These are phyloP conservation scores for Eugnorisma glareosa DNA, from an alignment of 2,888 invertebrate genomes.

Conservation along the genomic window DNA sequence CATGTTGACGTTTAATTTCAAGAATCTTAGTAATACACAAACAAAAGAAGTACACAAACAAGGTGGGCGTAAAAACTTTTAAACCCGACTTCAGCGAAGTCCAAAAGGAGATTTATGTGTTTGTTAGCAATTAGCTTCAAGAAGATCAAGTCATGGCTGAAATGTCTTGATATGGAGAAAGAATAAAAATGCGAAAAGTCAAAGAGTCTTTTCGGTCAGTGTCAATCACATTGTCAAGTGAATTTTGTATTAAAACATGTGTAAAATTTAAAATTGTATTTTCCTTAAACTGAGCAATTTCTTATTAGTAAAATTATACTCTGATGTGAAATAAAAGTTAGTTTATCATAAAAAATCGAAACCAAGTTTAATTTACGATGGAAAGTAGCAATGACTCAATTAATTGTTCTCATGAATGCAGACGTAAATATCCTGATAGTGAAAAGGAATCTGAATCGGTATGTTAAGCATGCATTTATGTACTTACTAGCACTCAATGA, in stretches of 20 bases:
- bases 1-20: too few relatives aligned
- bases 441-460: constrained; percentile 30
- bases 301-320: constrained; percentile 6
- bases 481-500: not conserved
- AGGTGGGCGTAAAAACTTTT: not conserved
- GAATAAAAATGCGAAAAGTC: constrained; percentile 11
- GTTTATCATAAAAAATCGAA: constrained; percentile 17
- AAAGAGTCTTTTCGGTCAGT: constrained; percentile 30
- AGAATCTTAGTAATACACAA: too few relatives aligned
- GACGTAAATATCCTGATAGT: not conserved
- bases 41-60: not conserved
- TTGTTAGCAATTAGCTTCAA: not conserved
- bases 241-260: constrained; percentile 35
- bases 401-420: not conserved
- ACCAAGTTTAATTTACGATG: constrained; percentile 20
- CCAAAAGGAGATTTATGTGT: too few relatives aligned
- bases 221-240: constrained; percentile 36
- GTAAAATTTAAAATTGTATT: constrained; percentile 59
- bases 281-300: constrained; percentile 2
- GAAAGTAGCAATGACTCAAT: not conserved
- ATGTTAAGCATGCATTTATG: constrained; percentile 18
- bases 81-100: not conserved
- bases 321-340: constrained; percentile 37
- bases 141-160: constrained; percentile 14
- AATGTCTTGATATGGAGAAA: not conserved